Evolutionary conservation across 2,888 invertebrate species (phyloP).

Genomic region (Caenorhabditis virilis): DNA sequence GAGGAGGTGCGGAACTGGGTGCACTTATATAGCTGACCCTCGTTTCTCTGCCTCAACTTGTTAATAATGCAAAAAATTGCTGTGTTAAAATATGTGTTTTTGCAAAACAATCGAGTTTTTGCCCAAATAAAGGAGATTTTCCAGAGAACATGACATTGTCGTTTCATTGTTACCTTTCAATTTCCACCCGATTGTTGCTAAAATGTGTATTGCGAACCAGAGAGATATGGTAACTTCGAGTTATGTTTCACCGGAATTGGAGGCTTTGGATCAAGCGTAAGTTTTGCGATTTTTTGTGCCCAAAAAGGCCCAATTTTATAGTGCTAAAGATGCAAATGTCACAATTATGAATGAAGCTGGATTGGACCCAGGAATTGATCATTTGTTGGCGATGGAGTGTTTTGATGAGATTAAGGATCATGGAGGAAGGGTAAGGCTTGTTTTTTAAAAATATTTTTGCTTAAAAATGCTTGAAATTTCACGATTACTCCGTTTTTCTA

Average conservation of each 20-base stretch:
- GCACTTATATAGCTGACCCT: not conserved
- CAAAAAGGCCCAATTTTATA: slow-evolving; percentile 76
- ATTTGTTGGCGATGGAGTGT: slow-evolving; percentile 92
- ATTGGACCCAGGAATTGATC: slow-evolving; percentile 97
- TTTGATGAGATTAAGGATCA: slow-evolving; percentile 83
- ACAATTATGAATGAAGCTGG: slow-evolving; percentile 96
- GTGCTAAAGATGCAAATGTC: slow-evolving; percentile 85
- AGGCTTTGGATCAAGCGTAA: slow-evolving; percentile 70
- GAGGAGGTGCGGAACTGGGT: not conserved
- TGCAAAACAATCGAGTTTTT: no score
- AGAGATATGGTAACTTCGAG: slow-evolving; percentile 96
- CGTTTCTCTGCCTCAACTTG: slow-evolving; percentile 1
- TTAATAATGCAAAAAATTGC: not conserved
- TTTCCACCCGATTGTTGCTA: slow-evolving; percentile 84
- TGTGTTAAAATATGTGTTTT: no score
- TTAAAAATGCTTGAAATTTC: no score
- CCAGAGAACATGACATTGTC: slow-evolving; percentile 73
- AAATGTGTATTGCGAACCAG: slow-evolving; percentile 82
- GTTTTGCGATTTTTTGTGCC: slow-evolving; percentile 75
- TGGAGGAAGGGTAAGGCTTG: slow-evolving; percentile 78
- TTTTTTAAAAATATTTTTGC: not conserved
- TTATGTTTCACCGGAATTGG: slow-evolving; percentile 85
- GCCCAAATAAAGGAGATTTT: no score
- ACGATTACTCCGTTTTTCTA: no score
- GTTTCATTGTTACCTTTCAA: slow-evolving; percentile 85